Conservation (phyloP, 2,113 vertebrate genomes). For the Hippocampus guttulatus region DNA sequence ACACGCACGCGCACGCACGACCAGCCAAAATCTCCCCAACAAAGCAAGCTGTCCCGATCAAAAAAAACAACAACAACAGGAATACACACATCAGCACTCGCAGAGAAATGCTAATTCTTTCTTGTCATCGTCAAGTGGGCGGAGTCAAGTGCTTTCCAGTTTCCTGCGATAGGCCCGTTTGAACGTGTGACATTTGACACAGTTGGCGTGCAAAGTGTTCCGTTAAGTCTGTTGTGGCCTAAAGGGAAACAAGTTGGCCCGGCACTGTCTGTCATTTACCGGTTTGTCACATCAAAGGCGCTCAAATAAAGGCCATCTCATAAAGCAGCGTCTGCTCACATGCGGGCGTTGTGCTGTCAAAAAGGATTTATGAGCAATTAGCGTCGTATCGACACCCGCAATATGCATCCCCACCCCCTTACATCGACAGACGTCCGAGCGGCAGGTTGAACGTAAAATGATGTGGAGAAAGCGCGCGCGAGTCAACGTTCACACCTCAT, state of each 20-base stretch:
- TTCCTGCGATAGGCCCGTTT: constrained; percentile 49
- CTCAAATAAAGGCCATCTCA: not conserved
- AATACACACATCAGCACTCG: not conserved
- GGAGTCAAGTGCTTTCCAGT: constrained; percentile 37
- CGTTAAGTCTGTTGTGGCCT: constrained; percentile 28
- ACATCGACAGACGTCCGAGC: not conserved
- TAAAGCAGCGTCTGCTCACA: not conserved
- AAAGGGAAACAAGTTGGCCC: constrained; percentile 10
- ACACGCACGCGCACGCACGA: too few species aligned
- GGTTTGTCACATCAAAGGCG: not conserved
- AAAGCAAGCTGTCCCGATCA: too few species aligned
- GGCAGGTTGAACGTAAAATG: not conserved
- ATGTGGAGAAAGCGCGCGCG: not conserved
- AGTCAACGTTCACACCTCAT: too few species aligned
- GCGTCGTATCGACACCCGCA: not conserved
- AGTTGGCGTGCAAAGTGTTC: not conserved
- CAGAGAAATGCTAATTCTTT: constrained; percentile 7
- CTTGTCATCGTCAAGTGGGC: constrained; percentile 20
- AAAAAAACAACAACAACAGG: not conserved
- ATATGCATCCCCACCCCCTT: not conserved
- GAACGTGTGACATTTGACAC: constrained; percentile 38
- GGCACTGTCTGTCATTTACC: not conserved
- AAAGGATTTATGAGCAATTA: not conserved
- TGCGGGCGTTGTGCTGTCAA: not conserved
- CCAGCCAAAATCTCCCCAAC: too few species aligned